These are phyloP conservation scores for Panopea generosa DNA, from an alignment of 2,888 invertebrate species.

Conservation along the genomic window DNA sequence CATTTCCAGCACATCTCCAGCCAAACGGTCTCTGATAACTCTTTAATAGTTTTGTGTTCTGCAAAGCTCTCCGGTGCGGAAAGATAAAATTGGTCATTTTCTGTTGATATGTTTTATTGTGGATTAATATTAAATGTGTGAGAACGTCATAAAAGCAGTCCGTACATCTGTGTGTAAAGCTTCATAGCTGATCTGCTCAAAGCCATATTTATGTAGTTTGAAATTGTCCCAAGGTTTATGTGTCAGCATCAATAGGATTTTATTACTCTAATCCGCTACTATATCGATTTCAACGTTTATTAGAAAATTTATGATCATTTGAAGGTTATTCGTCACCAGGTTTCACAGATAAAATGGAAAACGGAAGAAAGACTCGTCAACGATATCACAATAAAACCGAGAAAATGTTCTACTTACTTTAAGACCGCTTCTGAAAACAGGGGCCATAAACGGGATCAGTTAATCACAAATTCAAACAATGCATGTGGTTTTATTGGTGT, in stretches of 20 bases:
- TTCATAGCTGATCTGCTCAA: constrained; percentile 29
- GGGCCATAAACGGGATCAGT: constrained; percentile 37
- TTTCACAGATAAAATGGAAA: constrained; percentile 24
- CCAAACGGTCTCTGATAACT: background rate
- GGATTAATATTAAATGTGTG: constrained; percentile 43
- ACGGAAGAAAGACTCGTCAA: constrained; percentile 27
- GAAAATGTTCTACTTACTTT: constrained; percentile 35
- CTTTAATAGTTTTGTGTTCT: too few species aligned
- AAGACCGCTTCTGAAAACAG: constrained; percentile 25
- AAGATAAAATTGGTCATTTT: constrained; percentile 49
- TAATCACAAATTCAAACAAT: constrained; percentile 44
- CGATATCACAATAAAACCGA: constrained; percentile 37
- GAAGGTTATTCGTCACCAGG: constrained; percentile 41
- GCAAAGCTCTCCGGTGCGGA: constrained; percentile 34
- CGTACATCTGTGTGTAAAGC: constrained; percentile 29
- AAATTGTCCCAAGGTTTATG: constrained; percentile 13
- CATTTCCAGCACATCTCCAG: constrained; percentile 33
- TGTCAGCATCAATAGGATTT: constrained; percentile 34
- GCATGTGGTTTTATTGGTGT: constrained; percentile 35
- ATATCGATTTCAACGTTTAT: constrained; percentile 36
- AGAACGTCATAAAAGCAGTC: constrained; percentile 28
- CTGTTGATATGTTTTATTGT: constrained; percentile 31
- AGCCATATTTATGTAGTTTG: constrained; percentile 21
- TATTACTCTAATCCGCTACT: constrained; percentile 37
- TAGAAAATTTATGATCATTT: constrained; percentile 28